Evolutionary conservation across 2,888 invertebrate genomes (phyloP).

Genomic region (Ischnus inquisitorius): DNA sequence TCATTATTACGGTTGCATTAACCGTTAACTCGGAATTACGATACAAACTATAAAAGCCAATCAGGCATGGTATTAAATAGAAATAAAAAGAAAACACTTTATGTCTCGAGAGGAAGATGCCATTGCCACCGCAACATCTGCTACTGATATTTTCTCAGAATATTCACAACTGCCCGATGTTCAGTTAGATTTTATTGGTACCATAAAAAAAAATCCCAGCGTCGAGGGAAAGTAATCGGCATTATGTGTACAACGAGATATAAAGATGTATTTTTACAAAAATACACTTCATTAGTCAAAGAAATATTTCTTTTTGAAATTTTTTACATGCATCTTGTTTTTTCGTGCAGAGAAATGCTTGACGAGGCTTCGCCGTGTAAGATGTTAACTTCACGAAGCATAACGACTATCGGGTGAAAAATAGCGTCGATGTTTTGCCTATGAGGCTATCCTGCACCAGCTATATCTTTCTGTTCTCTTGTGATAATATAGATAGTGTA

Average conservation of each 20-base stretch:
- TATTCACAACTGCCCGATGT: too few relatives aligned
- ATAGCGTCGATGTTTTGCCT: constrained; percentile 1
- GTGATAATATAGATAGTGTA: not conserved
- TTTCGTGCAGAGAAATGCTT: not conserved
- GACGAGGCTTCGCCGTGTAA: not conserved
- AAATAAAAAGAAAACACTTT: not conserved
- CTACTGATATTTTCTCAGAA: not conserved
- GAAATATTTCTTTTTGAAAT: not conserved
- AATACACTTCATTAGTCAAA: not conserved
- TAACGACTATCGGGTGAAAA: not conserved
- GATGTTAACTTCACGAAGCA: not conserved
- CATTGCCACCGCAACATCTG: not conserved
- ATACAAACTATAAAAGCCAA: constrained; percentile 26
- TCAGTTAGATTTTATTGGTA: too few relatives aligned
- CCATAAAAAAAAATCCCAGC: too few relatives aligned
- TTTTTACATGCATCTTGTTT: not conserved
- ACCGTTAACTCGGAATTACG: constrained; percentile 42
- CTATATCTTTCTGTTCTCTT: not conserved
- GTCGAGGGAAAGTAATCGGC: too few relatives aligned
- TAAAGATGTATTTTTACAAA: too few relatives aligned
- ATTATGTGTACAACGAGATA: too few relatives aligned
- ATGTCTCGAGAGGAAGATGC: not conserved
- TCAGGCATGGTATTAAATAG: constrained; percentile 32
- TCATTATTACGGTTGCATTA: constrained; percentile 34
- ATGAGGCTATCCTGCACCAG: not conserved